Conservation (phyloP, 2,797 vertebrate genomes). For the Balearica regulorum region DNA sequence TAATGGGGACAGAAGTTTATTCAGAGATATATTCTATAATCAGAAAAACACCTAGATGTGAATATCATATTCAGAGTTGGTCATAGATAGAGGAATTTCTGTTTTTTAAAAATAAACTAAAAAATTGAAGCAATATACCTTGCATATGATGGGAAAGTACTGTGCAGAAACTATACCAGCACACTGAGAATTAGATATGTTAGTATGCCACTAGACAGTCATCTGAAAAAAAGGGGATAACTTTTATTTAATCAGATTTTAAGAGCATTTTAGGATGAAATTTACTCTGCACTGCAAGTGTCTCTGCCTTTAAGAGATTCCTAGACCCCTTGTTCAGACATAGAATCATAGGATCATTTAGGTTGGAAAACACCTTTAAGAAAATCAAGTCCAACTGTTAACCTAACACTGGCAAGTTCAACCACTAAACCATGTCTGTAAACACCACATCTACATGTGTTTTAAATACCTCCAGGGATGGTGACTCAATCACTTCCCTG, state of each 20-base stretch:
- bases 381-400: too few relatives aligned
- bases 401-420: too few relatives aligned
- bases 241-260: background rate
- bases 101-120: background rate
- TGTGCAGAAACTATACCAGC: background rate
- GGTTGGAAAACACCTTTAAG: too few relatives aligned
- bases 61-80: background rate
- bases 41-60: background rate
- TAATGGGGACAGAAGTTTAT: background rate
- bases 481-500: too few relatives aligned
- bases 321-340: background rate
- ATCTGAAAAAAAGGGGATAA: background rate
- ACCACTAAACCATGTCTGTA: too few relatives aligned
- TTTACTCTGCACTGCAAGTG: background rate
- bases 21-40: background rate
- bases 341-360: too few relatives aligned
- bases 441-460: too few relatives aligned
- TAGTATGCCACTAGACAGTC: background rate
- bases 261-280: background rate
- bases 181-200: background rate
- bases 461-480: too few relatives aligned
- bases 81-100: background rate
- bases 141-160: background rate
- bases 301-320: background rate
- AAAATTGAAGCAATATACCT: background rate